phyloP scores from a whole-genome alignment of 2,113 vertebrate genomes.

The Anser brachyrhynchus region DNA sequence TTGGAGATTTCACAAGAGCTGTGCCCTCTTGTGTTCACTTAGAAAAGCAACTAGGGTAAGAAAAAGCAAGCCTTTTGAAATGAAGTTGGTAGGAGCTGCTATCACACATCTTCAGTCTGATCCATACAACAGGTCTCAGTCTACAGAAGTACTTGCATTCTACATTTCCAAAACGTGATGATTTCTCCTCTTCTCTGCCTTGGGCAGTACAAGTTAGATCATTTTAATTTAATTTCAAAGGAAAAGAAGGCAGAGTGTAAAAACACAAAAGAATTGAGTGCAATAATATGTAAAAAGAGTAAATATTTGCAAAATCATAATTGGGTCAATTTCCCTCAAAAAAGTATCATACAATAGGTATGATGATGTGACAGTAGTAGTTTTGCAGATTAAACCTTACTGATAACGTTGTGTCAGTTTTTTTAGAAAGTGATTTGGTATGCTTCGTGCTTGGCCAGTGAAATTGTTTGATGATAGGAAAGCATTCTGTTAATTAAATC shows the following conservation, averaged over 20 bases:
- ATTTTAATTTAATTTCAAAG: not conserved
- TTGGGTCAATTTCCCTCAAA: not conserved
- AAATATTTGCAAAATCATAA: not conserved
- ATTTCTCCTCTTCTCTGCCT: not conserved
- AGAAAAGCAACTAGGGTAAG: slow-evolving; percentile 2
- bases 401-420: not conserved
- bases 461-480: not conserved
- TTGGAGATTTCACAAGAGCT: slow-evolving; percentile 7
- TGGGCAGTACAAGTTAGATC: not conserved
- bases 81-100: not conserved
- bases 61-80: not conserved
- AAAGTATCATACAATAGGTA: not conserved
- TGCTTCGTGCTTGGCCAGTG: not conserved
- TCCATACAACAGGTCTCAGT: not conserved
- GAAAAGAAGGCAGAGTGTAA: not conserved
- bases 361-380: not conserved
- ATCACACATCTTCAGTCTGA: not conserved
- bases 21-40: slow-evolving; percentile 72
- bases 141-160: rapidly evolving
- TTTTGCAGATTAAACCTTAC: not conserved
- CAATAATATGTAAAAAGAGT: not conserved
- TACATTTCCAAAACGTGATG: not conserved
- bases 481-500: not conserved
- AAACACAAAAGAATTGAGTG: not conserved
- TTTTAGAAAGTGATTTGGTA: not conserved